Conservation (phyloP, 1,140 invertebrate species). For the Bombus picipes region DNA sequence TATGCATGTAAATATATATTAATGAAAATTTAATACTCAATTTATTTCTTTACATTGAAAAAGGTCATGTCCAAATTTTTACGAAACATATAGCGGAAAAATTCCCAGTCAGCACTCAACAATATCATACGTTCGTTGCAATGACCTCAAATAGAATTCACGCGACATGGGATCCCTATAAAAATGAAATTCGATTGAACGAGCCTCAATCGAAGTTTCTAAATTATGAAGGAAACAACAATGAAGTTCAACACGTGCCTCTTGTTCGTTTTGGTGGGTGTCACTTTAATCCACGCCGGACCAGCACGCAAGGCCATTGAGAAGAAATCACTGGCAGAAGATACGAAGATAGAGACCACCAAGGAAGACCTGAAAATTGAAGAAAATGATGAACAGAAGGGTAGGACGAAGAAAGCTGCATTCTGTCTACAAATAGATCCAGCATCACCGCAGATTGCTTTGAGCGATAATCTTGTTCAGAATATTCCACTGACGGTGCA, state of each 20-base stretch:
- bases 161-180: background rate
- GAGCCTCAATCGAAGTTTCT: background rate
- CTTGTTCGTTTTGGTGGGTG: slow-evolving; percentile 1
- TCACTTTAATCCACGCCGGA: slow-evolving; percentile 27
- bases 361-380: slow-evolving; percentile 25
- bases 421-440: slow-evolving; percentile 46
- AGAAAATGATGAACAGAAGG: slow-evolving; percentile 39
- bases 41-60: background rate
- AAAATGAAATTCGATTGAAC: slow-evolving; percentile 16
- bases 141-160: background rate
- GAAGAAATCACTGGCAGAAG: slow-evolving; percentile 38
- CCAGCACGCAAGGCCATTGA: slow-evolving; percentile 18
- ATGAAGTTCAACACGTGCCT: slow-evolving; percentile 37
- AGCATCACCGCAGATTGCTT: background rate
- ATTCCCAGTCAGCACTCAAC: background rate
- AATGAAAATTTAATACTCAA: background rate
- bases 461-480: background rate
- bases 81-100: background rate
- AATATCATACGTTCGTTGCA: too few species aligned
- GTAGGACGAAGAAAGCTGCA: slow-evolving; percentile 48
- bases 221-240: background rate
- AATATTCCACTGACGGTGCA: background rate
- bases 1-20: background rate
- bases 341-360: background rate
- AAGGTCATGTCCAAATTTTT: background rate